Percentiles rank a stretch among this genome's conserved stretches.
Evolutionary conservation across 2,113 vertebrate genomes (phyloP).

Genomic region (Erythrocercus mccallii): DNA sequence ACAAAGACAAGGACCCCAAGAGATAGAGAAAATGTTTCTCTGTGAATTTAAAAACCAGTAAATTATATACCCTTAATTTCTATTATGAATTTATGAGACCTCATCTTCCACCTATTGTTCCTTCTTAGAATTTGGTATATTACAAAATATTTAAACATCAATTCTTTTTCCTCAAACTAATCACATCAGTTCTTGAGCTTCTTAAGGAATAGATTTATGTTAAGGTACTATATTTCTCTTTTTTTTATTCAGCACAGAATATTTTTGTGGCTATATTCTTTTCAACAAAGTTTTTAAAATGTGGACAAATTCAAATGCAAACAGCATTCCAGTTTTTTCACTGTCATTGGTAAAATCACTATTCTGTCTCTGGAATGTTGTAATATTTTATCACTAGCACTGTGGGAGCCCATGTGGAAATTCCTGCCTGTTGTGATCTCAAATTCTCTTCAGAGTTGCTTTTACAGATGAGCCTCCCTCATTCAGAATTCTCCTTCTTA

Average conservation of each 20-base stretch:
- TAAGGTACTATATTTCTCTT: neutral
- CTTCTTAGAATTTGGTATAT: neutral
- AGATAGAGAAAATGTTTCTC: neutral
- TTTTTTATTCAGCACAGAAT: neutral
- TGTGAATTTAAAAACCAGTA: neutral
- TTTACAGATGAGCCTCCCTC: neutral
- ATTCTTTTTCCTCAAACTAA: neutral
- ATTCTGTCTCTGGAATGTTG: neutral
- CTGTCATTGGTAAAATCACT: neutral
- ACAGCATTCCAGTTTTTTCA: neutral
- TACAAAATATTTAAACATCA: neutral
- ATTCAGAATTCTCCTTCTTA: neutral
- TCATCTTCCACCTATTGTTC: neutral
- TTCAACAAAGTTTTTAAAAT: neutral
- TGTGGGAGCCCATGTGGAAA: neutral
- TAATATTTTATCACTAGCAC: neutral
- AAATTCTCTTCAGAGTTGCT: neutral
- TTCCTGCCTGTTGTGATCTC: neutral
- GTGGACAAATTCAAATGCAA: neutral
- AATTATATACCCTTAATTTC: neutral
- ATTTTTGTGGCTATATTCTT: neutral
- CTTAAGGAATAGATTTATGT: neutral
- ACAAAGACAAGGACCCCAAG: neutral
- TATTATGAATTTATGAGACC: neutral
- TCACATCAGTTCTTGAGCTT: neutral